Base-by-base conservation (phyloP, 2,888 invertebrate species). In the Diaperis boleti region DNA sequence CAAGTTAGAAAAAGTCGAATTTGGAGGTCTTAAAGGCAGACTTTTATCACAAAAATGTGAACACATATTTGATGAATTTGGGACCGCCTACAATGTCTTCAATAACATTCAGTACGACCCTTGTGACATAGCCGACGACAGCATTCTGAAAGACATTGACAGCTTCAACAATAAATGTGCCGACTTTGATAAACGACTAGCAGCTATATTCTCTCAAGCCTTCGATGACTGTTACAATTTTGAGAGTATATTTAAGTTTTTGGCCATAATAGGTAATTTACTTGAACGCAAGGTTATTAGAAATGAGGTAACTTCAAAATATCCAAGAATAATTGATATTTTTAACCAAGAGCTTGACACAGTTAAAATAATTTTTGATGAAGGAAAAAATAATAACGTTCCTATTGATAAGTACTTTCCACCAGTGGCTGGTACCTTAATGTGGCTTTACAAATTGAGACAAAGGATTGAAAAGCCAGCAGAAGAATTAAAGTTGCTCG, bases 221-320 rank as follows among this genome's bases (percentile, higher is more conserved):
- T 90, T 94, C 69, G 90, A 91, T 59, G 95, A 96, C 73, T 93
- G 92, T 69, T 84, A 85, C 67, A 89, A 88, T 26, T 77, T 90
- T 5, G 88, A 88, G 68, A 82, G 85, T 39, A 81, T 85, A 37
- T 88, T 88, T 71, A 89, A 89, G 80, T 84, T 89, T 63, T 61
- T 78, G 13, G 76, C 75, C 49, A 71, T 80, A 6, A 70, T 77
- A 66, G 94, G 94, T 0, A 86, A 88, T 54, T 81, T 96, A 56
- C 83, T 91, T 49, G 88, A 92, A 49, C 85, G 95, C 7, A 89
- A 91, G 0, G 83, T 91, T 15, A 91, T 96, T 67, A 87, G 87
- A 69, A 79, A 83, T 0, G 91, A 93, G 74, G 82, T 96, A 42
- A 86, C 88, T 69, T 85, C 86, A 0, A 89, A 91, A 76, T 88